phyloP scores from a whole-genome alignment of 2,113 vertebrate genomes.

The Pithys albifrons region DNA sequence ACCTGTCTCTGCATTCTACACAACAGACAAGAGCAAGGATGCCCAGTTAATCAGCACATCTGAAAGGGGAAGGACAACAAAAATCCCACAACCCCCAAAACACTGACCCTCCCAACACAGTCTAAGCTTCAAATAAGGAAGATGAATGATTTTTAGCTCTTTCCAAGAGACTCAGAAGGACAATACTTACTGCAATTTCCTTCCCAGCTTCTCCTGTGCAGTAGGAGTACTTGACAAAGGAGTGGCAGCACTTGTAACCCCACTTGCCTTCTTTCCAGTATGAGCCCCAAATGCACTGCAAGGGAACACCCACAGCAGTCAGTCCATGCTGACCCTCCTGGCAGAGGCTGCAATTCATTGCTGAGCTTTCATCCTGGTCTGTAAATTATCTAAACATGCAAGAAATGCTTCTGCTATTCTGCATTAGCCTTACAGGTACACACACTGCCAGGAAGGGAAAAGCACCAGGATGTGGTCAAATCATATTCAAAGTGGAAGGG shows the following conservation, averaged over 20 bases:
- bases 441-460: not conserved
- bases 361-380: not conserved
- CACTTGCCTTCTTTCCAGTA: constrained; percentile 95
- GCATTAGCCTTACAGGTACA: not conserved
- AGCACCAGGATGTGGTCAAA: not conserved
- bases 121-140: not conserved
- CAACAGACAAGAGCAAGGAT: not conserved
- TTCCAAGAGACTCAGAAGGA: not conserved
- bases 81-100: not conserved
- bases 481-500: not conserved
- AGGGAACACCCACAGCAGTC: not conserved
- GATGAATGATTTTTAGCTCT: not conserved
- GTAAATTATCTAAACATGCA: not conserved
- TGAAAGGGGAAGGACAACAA: not conserved
- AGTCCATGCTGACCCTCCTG: accelerated
- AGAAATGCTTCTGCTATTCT: not conserved
- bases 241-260: constrained; percentile 97
- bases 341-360: not conserved
- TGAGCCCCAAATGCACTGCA: constrained; percentile 95
- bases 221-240: constrained; percentile 95
- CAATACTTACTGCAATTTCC: constrained; percentile 78
- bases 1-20: constrained; percentile 71
- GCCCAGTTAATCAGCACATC: not conserved
- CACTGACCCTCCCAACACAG: too few relatives aligned
- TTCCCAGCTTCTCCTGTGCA: constrained; percentile 93